These are phyloP conservation scores for Atrichornis clamosus DNA, from an alignment of 2,113 vertebrate species.

Conservation along the genomic window DNA sequence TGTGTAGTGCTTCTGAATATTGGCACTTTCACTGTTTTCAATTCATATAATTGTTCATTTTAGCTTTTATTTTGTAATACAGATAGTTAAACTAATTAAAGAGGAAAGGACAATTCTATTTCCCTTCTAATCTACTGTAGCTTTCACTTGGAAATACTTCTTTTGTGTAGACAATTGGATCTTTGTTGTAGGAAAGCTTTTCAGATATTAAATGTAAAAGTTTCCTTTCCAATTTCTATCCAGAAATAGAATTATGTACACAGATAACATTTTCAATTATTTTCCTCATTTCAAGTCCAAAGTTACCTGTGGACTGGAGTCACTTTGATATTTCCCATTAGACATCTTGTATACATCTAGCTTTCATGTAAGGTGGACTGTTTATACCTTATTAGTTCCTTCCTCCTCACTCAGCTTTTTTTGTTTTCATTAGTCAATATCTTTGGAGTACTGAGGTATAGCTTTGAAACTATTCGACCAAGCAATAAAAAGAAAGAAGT, in stretches of 20 bases:
- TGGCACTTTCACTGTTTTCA: background rate
- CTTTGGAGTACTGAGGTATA: background rate
- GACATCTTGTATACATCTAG: background rate
- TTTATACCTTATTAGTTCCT: background rate
- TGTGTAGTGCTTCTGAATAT: background rate
- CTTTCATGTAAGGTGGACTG: background rate
- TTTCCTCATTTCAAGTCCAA: background rate
- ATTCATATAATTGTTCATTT: background rate
- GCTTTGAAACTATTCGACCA: background rate
- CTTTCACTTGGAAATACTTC: background rate
- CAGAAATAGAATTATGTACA: background rate
- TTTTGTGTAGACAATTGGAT: background rate
- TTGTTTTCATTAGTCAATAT: background rate
- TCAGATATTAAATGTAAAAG: background rate
- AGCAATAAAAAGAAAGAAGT: background rate
- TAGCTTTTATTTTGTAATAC: background rate
- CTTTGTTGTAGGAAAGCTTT: background rate
- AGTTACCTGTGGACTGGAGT: background rate
- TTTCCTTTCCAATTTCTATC: background rate
- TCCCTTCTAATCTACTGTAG: background rate
- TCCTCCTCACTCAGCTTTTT: background rate
- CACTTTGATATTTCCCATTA: background rate
- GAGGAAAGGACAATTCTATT: background rate
- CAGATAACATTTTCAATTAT: background rate
- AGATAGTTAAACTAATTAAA: background rate